phyloP scores from a whole-genome alignment of 2,888 invertebrate species.

The Aphrophora alni region DNA sequence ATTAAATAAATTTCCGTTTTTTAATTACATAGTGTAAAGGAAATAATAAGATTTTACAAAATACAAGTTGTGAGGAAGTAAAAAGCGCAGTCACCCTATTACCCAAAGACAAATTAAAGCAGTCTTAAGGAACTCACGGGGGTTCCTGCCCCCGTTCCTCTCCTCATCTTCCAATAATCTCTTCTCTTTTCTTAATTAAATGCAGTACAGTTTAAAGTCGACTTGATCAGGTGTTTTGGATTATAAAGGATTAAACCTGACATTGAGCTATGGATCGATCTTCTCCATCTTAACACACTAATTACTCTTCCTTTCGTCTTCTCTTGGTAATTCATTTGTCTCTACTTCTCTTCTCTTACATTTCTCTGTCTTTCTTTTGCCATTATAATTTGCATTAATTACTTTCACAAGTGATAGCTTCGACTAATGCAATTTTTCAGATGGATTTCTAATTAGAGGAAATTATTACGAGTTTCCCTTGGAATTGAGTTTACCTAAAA shows the following conservation, averaged over 20 bases:
- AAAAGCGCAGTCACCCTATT: not conserved
- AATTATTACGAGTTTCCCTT: not conserved
- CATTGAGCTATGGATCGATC: not conserved
- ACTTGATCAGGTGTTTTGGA: not conserved
- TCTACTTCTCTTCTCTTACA: not conserved
- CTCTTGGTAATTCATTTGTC: not conserved
- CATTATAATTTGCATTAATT: not conserved
- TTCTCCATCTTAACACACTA: not conserved
- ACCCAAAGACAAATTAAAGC: not conserved
- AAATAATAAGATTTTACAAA: not conserved
- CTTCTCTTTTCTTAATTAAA: constrained; percentile 2
- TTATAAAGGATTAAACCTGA: not conserved
- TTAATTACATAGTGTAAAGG: not conserved
- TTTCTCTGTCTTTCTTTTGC: not conserved
- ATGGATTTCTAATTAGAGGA: not conserved
- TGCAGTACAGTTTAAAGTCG: not conserved
- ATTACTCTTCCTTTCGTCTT: not conserved
- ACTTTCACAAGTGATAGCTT: not conserved
- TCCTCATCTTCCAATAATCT: not conserved
- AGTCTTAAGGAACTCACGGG: not conserved
- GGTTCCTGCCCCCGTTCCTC: not conserved
- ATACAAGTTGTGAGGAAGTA: not conserved
- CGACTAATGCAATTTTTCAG: not conserved
- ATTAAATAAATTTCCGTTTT: too few species aligned
- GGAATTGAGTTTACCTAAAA: not conserved